Percentiles rank a stretch among this genome's conserved stretches.
Conservation (phyloP, 2,888 invertebrate species). For the Lasioglossum oenotherae region DNA sequence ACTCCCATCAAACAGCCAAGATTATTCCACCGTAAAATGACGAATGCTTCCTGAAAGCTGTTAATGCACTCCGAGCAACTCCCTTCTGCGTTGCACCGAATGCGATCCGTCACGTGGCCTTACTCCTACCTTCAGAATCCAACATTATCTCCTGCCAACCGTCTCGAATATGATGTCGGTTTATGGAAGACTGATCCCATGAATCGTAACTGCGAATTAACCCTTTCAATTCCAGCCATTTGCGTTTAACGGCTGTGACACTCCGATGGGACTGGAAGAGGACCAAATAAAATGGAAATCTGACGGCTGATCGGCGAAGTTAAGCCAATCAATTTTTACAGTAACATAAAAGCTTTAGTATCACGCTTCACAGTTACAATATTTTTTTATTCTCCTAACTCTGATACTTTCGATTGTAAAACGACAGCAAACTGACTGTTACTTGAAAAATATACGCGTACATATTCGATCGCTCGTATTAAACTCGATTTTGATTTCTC, state of each 20-base stretch:
- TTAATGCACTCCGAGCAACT: conserved; percentile 37
- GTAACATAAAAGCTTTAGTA: background rate
- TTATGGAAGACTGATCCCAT: conserved; percentile 51
- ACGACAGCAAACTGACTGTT: background rate
- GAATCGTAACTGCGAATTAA: conserved; percentile 60
- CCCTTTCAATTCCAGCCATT: conserved; percentile 48
- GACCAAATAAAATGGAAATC: conserved; percentile 34
- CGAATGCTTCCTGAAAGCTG: conserved; percentile 41
- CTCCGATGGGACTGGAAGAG: conserved; percentile 23
- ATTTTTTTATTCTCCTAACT: background rate
- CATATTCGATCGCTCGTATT: background rate
- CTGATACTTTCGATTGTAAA: background rate
- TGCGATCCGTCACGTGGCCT: conserved; percentile 52
- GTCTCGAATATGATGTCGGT: conserved; percentile 47
- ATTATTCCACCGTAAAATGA: conserved; percentile 31
- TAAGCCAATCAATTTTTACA: background rate
- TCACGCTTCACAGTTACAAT: background rate
- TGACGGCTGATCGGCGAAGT: conserved; percentile 14
- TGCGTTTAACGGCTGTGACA: conserved; percentile 40
- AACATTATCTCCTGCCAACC: conserved; percentile 46
- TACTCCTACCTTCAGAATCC: conserved; percentile 47
- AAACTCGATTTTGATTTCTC: background rate
- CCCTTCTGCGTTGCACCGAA: conserved; percentile 24
- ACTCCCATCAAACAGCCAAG: conserved; percentile 17
- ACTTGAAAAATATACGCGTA: background rate